These are phyloP conservation scores for Drosophila villosipedis DNA, from an alignment of 2,888 invertebrate species.

Conservation along the genomic window DNA sequence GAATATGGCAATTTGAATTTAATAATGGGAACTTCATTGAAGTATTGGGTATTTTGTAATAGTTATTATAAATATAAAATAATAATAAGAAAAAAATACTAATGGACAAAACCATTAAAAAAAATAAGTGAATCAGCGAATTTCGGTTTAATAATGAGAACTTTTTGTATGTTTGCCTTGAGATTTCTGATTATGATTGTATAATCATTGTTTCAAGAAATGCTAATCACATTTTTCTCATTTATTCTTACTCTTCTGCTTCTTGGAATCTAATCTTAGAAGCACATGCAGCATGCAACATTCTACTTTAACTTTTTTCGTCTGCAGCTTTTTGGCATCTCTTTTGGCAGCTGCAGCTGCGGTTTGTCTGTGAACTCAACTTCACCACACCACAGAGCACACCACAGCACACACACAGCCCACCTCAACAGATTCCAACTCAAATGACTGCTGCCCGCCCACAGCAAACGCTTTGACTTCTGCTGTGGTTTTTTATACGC, in stretches of 20 bases:
- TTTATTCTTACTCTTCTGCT: not conserved
- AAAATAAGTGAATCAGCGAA: not conserved
- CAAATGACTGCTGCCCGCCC: conserved; percentile 54
- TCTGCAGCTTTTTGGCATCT: conserved; percentile 32
- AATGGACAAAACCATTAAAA: not conserved
- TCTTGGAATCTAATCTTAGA: not conserved
- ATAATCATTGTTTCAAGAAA: not conserved
- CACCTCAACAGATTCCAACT: conserved; percentile 50
- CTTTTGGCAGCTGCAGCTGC: conserved; percentile 47
- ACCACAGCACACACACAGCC: conserved; percentile 33
- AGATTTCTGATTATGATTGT: not conserved
- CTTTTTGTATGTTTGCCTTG: not conserved
- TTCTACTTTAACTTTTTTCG: conserved; percentile 38
- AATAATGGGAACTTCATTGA: not conserved
- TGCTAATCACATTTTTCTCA: not conserved
- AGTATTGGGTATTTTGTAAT: not conserved
- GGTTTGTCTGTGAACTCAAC: conserved; percentile 40
- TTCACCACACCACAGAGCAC: conserved; percentile 41
- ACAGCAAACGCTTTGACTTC: conserved; percentile 58
- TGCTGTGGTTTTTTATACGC: conserved; percentile 28
- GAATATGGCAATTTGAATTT: not conserved
- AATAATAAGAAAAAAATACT: not conserved
- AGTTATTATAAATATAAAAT: not conserved
- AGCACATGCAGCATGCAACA: not conserved
- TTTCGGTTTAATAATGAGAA: not conserved